A percentile compares a stretch with the other conserved stretches of the same genome.
Conservation (phyloP, 2,113 vertebrate genomes). For the Rhinoderma darwinii region DNA sequence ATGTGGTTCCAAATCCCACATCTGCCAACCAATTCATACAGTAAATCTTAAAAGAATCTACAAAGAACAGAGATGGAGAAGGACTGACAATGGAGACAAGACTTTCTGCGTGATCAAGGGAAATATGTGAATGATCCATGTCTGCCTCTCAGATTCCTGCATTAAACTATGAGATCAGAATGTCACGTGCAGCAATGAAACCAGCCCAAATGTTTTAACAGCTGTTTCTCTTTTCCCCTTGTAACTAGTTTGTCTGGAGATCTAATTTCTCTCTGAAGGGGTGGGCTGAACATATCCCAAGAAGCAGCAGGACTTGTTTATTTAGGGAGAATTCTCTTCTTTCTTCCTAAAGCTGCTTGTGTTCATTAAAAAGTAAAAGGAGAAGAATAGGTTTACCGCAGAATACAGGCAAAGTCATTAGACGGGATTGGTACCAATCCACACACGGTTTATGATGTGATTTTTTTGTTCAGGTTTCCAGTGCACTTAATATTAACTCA, state of each 20-base stretch:
- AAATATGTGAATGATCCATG: conserved; percentile 48
- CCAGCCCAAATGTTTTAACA: conserved; percentile 85
- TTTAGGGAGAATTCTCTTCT: conserved; percentile 67
- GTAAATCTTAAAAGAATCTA: conserved; percentile 75
- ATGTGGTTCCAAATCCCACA: conserved; percentile 71
- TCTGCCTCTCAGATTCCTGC: conserved; percentile 16
- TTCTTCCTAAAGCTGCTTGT: conserved; percentile 56
- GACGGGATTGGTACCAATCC: neutral
- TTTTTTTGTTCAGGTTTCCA: neutral
- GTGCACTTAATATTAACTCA: neutral
- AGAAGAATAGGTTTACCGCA: conserved; percentile 53
- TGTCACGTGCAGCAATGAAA: conserved; percentile 55
- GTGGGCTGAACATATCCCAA: conserved; percentile 68
- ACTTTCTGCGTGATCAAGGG: conserved; percentile 54
- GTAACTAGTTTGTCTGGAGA: conserved; percentile 76
- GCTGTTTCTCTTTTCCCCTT: conserved; percentile 79
- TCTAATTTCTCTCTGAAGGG: conserved; percentile 77
- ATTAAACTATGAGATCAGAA: conserved; percentile 55
- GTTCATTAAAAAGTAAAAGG: conserved; percentile 56
- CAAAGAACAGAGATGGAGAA: conserved; percentile 65
- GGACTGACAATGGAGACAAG: conserved; percentile 42
- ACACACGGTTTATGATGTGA: neutral
- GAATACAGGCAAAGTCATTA: conserved; percentile 30
- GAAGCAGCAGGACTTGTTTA: conserved; percentile 75
- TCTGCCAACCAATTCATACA: conserved; percentile 72